Evolutionary conservation across 1,140 invertebrate genomes (phyloP), one percentile per base, ranked within the genome.

Genomic region (Heterodera schachtii): DNA sequence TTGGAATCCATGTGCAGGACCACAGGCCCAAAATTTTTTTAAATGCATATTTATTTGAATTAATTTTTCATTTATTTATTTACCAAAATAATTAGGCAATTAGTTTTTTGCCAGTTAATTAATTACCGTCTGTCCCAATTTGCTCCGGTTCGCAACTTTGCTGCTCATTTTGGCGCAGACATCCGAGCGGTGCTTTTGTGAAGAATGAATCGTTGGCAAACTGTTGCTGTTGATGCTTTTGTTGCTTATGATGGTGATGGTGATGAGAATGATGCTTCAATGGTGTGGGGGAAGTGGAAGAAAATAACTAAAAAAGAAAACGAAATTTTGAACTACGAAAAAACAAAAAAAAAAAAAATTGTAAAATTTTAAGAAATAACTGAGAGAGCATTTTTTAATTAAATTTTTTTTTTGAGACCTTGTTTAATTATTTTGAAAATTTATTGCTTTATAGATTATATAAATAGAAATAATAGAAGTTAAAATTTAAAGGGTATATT

Each of bases 91-190:
- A 31, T 31, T 31, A 31, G 16, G 46, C 7, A 73, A 41, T 7
- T 74, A 7, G 43, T 49, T 49, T 43, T 74, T 73, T 47, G 52
- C 6, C n/a, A 5, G n/a, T 74, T 75, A 75, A 41, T 8, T 11
- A 47, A 46, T 70, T 78, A 78, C 70, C 74, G 67, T 84, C 76
- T 43, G 69, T 44, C 47, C 13, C 16, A 77, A 57, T n/a, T 43
- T 57, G 81, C 31, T 66, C 78, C 19, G 44, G 75, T 75, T 86
- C 57, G 84, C 85, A 84, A 46, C 75, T 86, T 41, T 46, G 69
- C 69, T 71, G 69, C 19, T 66, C 77, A 46, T 21, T 69, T 19
- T 78, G 77, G 7, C 41, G 8, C 7, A 78, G 77, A 46, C 77
- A 78, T n/a, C 77, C 77, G 19, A 78, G 52, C 49, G 77, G 77